These are phyloP conservation scores for Poecilia wingei DNA, from an alignment of 2,797 vertebrate species.

Conservation along the genomic window DNA sequence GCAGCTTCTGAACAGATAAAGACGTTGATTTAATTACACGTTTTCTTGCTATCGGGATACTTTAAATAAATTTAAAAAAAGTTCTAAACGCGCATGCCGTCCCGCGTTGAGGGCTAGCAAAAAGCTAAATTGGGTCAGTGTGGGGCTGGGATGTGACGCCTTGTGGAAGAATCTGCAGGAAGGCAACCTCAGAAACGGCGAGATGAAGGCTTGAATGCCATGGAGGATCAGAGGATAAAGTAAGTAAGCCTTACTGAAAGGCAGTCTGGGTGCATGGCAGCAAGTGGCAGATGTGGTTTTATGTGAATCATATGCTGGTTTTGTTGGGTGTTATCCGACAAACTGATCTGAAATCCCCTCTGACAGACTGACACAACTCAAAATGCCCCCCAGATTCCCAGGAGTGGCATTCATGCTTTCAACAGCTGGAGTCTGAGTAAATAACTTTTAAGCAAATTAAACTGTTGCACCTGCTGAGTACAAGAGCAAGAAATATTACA, in stretches of 20 bases:
- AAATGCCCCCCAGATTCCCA: constrained; percentile 3
- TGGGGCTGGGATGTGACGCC: constrained; percentile 53
- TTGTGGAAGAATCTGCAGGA: constrained; percentile 40
- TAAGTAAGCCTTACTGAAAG: constrained; percentile 44
- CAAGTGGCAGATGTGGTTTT: constrained; percentile 11
- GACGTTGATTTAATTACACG: neutral
- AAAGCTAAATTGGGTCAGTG: constrained; percentile 25
- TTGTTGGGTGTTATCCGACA: neutral
- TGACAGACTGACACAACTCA: neutral
- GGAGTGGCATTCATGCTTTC: neutral
- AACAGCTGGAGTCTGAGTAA: neutral
- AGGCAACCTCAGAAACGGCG: constrained; percentile 6
- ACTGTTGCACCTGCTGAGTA: neutral
- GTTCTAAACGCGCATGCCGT: neutral
- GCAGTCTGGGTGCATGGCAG: constrained; percentile 4
- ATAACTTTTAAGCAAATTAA: neutral
- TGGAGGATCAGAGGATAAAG: constrained; percentile 33
- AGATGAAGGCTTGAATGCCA: constrained; percentile 25
- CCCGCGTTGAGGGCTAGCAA: constrained; percentile 21
- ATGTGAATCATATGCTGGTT: neutral
- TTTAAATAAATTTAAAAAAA: neutral
- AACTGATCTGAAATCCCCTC: constrained; percentile 8
- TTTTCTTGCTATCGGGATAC: neutral
- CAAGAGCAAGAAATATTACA: neutral
- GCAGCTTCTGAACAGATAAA: neutral